Evolutionary conservation across 1,140 invertebrate species (phyloP).

Genomic region (Hesperophylax magnus): DNA sequence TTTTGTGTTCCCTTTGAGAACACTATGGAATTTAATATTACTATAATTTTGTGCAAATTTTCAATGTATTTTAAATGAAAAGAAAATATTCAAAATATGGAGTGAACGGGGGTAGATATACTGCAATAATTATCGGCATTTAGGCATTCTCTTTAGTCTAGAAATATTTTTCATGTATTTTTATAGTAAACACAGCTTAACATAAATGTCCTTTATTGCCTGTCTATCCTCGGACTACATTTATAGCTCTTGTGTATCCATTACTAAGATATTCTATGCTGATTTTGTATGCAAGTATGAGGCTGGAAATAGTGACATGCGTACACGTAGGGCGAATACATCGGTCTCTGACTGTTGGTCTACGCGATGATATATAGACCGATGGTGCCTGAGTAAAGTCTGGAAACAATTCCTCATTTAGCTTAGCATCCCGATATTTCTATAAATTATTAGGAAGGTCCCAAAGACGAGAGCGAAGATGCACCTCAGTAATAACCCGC

Average conservation of each 20-base stretch:
- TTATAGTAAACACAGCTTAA: constrained; percentile 28
- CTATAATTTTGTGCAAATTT: no score
- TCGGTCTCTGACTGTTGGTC: no score
- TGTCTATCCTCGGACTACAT: background rate
- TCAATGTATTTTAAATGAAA: background rate
- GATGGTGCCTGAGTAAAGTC: no score
- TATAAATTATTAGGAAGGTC: no score
- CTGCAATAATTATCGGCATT: constrained; percentile 5
- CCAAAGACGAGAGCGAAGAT: no score
- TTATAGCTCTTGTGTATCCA: background rate
- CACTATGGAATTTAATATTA: background rate
- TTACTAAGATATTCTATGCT: constrained; percentile 20
- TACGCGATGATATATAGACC: no score
- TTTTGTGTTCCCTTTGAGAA: background rate
- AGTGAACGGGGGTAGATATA: constrained; percentile 18
- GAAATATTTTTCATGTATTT: constrained; percentile 27
- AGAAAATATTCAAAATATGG: constrained; percentile 22
- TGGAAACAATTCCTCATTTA: no score
- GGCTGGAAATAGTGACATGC: background rate
- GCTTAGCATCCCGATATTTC: no score
- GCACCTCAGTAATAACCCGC: no score
- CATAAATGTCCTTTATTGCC: background rate
- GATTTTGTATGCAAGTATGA: constrained; percentile 41
- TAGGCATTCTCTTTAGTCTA: constrained; percentile 24
- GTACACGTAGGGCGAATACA: no score